phyloP scores from a whole-genome alignment of 2,113 vertebrate species.

The Oostethus manadensis region DNA sequence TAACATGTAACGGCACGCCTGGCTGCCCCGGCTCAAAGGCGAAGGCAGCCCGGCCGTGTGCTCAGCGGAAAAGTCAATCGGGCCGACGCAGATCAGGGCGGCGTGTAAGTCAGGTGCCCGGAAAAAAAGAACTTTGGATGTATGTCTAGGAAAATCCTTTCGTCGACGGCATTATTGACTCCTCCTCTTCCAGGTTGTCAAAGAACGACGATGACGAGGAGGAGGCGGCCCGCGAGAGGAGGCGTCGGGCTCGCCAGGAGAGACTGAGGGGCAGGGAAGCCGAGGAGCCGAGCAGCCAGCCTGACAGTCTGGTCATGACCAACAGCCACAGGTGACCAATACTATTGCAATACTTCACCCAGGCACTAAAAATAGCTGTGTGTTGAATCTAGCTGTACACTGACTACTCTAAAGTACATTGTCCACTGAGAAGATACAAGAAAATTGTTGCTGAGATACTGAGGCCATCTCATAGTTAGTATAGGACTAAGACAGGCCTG shows the following conservation, averaged over 20 bases:
- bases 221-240: slow-evolving; percentile 89
- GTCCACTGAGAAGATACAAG: too few relatives aligned
- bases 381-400: background rate
- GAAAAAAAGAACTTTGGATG: slow-evolving; percentile 9
- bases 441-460: too few relatives aligned
- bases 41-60: slow-evolving; percentile 48
- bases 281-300: slow-evolving; percentile 74
- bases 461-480: background rate
- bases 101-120: slow-evolving; percentile 40
- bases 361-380: too few relatives aligned
- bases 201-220: slow-evolving; percentile 89
- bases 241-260: slow-evolving; percentile 89
- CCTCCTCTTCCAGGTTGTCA: slow-evolving; percentile 70
- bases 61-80: slow-evolving; percentile 44
- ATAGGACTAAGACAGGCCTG: background rate
- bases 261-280: slow-evolving; percentile 74
- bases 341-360: too few relatives aligned
- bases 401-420: too few relatives aligned
- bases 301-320: slow-evolving; percentile 74
- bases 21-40: slow-evolving; percentile 52
- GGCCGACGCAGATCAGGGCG: slow-evolving; percentile 34
- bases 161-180: slow-evolving; percentile 4
- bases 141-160: background rate
- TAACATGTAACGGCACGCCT: slow-evolving; percentile 54
- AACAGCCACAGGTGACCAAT: slow-evolving; percentile 84